Conservation (phyloP, 2,113 vertebrate genomes). For the Accipiter virgatus region DNA sequence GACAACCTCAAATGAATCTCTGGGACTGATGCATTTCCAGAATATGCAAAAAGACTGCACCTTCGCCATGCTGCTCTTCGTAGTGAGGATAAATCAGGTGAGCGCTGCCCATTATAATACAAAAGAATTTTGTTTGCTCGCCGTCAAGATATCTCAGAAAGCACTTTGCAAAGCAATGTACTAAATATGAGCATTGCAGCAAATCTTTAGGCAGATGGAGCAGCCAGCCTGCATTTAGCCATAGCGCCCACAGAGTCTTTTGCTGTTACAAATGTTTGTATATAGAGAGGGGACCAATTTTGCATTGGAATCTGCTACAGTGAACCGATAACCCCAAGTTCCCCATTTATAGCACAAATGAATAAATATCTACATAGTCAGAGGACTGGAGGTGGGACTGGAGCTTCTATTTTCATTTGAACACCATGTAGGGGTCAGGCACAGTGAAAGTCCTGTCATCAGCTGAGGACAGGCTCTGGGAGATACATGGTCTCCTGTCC, state of each 20-base stretch:
- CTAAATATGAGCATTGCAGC: slow-evolving; percentile 22
- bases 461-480: slow-evolving; percentile 27
- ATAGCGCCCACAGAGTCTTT: slow-evolving; percentile 18
- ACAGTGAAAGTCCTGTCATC: slow-evolving; percentile 38
- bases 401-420: slow-evolving; percentile 55
- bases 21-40: background rate
- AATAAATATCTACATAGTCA: slow-evolving; percentile 48
- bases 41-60: background rate
- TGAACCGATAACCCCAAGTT: slow-evolving; percentile 24
- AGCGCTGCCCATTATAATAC: background rate
- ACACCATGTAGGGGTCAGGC: background rate
- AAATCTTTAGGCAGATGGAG: slow-evolving; percentile 39
- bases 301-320: slow-evolving; percentile 56
- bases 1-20: background rate
- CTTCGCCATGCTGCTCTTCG: background rate
- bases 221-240: background rate
- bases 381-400: slow-evolving; percentile 50
- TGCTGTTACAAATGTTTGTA: slow-evolving; percentile 66
- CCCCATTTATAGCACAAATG: slow-evolving; percentile 54
- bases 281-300: slow-evolving; percentile 49
- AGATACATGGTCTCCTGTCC: background rate
- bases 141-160: background rate
- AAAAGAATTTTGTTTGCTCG: slow-evolving; percentile 21
- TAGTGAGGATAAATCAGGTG: background rate
- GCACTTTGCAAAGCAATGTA: background rate